Percentiles rank a stretch among this genome's conserved stretches.
Evolutionary conservation across 2,888 invertebrate species (phyloP).

Genomic region (Slavum lentiscoides): DNA sequence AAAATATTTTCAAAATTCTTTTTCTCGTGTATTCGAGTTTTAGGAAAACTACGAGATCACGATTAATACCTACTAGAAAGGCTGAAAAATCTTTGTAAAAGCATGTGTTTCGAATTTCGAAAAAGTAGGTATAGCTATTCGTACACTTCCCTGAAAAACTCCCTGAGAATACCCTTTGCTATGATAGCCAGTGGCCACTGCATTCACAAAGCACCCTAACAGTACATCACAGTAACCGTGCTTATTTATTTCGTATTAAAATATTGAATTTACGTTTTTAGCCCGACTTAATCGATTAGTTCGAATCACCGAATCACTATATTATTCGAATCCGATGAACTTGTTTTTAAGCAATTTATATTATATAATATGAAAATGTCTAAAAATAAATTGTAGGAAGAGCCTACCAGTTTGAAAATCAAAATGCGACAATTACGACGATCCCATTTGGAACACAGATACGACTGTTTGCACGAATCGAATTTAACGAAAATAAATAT

Average conservation of each 20-base stretch:
- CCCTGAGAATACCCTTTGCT: no score
- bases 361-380: not conserved
- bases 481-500: constrained; percentile 62
- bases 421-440: constrained; percentile 1
- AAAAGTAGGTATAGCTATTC: no score
- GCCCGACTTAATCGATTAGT: not conserved
- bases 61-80: no score
- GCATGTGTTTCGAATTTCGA: not conserved
- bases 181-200: no score
- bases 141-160: no score
- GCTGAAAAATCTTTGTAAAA: not conserved
- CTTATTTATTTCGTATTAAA: not conserved
- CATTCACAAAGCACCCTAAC: not conserved
- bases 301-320: constrained; percentile 1
- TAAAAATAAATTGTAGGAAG: not conserved
- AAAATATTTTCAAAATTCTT: no score
- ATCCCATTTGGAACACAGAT: constrained; percentile 29
- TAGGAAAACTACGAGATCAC: no score
- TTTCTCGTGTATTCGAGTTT: no score
- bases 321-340: not conserved
- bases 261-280: constrained; percentile 1
- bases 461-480: constrained; percentile 24
- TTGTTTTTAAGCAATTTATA: not conserved
- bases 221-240: not conserved
- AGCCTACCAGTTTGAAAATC: constrained; percentile 8